Percentiles rank a stretch among this genome's conserved stretches.
phyloP scores from a whole-genome alignment of 1,140 invertebrate genomes.

The Panagrolaimus sp. region DNA sequence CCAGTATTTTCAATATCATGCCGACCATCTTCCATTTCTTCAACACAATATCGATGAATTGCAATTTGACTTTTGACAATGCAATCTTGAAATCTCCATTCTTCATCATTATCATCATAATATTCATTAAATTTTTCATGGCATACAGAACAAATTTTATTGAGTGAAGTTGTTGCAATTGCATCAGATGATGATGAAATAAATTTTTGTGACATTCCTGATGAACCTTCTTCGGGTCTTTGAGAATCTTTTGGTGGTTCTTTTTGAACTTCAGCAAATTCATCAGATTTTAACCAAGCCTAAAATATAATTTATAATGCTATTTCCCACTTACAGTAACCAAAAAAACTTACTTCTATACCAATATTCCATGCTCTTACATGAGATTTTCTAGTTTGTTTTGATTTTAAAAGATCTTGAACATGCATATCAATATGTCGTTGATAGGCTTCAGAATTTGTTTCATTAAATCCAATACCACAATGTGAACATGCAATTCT shows the following conservation, averaged over 20 bases:
- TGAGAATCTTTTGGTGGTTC: slow-evolving; percentile 13
- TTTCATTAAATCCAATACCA: slow-evolving; percentile 42
- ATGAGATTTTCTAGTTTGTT: slow-evolving; percentile 18
- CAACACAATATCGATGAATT: neutral
- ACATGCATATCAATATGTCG: slow-evolving; percentile 50
- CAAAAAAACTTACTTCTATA: slow-evolving; percentile 21
- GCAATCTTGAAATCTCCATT: slow-evolving; percentile 46
- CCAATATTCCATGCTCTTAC: slow-evolving; percentile 35
- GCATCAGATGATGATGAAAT: neutral
- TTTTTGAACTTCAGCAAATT: slow-evolving; percentile 40
- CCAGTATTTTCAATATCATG: too few relatives aligned
- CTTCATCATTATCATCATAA: slow-evolving; percentile 53
- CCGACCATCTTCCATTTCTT: too few relatives aligned
- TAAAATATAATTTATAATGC: slow-evolving; percentile 28
- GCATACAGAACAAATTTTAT: slow-evolving; percentile 48
- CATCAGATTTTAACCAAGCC: slow-evolving; percentile 44
- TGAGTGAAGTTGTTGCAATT: slow-evolving; percentile 23
- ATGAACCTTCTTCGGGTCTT: neutral
- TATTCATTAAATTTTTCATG: slow-evolving; percentile 55
- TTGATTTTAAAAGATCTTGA: slow-evolving; percentile 28
- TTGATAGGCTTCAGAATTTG: slow-evolving; percentile 38
- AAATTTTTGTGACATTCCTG: too few relatives aligned
- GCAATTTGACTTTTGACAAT: slow-evolving; percentile 23
- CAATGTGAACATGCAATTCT: slow-evolving; percentile 40
- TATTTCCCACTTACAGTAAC: slow-evolving; percentile 3